Conservation (phyloP, 2,797 vertebrate genomes). For the Parauchenoglanis punctatus region DNA sequence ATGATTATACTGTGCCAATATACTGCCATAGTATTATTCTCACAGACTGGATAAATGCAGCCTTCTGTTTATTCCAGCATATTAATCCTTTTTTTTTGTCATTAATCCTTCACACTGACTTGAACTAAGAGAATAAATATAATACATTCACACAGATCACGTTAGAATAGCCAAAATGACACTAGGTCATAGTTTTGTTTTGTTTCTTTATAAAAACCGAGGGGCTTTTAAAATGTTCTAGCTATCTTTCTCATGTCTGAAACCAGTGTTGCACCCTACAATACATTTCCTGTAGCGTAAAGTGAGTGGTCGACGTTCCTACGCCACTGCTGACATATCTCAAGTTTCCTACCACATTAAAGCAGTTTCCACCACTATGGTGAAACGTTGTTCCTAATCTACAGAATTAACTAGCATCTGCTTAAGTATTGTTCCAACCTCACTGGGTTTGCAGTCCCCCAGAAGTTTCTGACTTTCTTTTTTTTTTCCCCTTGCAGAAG, state of each 20-base stretch:
- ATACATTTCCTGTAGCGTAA: slow-evolving; percentile 48
- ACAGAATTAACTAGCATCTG: not conserved
- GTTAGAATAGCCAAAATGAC: not conserved
- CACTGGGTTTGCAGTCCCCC: not conserved
- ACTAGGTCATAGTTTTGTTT: not conserved
- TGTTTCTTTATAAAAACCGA: not conserved
- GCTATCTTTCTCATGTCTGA: slow-evolving; percentile 4
- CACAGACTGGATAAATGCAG: not conserved
- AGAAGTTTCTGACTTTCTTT: not conserved
- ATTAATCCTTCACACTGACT: not conserved
- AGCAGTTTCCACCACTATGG: slow-evolving; percentile 19
- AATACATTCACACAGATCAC: not conserved
- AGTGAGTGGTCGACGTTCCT: slow-evolving; percentile 15
- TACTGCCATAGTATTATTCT: not conserved
- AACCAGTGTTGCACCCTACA: slow-evolving; percentile 30
- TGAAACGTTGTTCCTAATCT: not conserved
- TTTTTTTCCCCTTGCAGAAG: not conserved
- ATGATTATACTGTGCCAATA: not conserved
- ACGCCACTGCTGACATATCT: slow-evolving; percentile 19
- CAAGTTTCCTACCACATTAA: slow-evolving; percentile 55
- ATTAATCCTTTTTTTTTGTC: not conserved
- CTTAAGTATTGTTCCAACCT: slow-evolving; percentile 32
- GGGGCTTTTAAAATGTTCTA: not conserved
- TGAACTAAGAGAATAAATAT: not conserved
- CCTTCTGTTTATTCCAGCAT: not conserved